Base-by-base conservation (phyloP, 2,888 invertebrate genomes). In the Leptinotarsa tumamoca region DNA sequence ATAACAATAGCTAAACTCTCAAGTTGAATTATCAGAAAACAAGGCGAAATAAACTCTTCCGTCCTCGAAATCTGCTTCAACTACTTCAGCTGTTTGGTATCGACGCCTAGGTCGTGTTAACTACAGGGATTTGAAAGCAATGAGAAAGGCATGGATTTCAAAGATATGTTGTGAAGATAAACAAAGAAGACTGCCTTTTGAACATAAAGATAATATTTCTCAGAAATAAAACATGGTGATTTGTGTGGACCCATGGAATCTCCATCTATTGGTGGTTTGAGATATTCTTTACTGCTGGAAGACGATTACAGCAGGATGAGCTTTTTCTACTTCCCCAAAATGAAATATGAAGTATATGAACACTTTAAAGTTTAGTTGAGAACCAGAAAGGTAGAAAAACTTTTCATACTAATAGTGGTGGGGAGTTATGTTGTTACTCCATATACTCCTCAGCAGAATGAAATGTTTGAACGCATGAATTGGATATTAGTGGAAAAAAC, bases 231-330 rank as follows among this genome's bases (percentile, higher is more conserved):
- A 27, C 78, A 80, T 71, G 61, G 50, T n/a, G 76, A 75, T 69
- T 49, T 77, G 14, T 75, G 68, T 67, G 72, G 72, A n/a, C 82
- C 15, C 80, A 83, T 82, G 80, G 80, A 74, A 77, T 63, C 4
- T 49, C 23, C 10, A 78, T 82, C 61, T 23, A 75, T 74, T 75
- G 79, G 33, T 77, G 81, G 18, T 54, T 72, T 80, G 13, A 80
- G 73, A 68, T 86, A 84, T 76, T 84, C 1, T 77, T 72, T 86
- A 2, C 76, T 83, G 0, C 85, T 87, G 69, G 77, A 84, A 0
- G 86, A 87, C 80, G 86, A 87, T 78, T 79, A 73, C 71, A 83
- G 80, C 17, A 73, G 81, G 63, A 83, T 80, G 80, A 71, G 68
- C 15, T 82, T 81, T 79, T 78, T 83, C 33, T 85, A 84, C 69